Base-by-base conservation (phyloP, 2,888 invertebrate genomes). In the Caradrina kadenii region DNA sequence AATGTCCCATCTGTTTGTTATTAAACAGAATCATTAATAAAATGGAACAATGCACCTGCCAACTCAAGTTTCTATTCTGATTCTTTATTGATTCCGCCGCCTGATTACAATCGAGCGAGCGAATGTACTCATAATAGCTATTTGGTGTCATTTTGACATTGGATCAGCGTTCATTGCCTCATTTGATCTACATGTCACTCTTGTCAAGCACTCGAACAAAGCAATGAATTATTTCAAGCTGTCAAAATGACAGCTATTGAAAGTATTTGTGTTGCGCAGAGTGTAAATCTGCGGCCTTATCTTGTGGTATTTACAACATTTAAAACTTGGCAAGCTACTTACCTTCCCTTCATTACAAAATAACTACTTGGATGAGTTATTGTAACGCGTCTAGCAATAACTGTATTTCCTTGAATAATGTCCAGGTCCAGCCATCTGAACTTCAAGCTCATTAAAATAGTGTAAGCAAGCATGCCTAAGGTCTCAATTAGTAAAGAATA, bases 1-100 rank as follows among this genome's bases (percentile, higher is more conserved):
- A 73, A 70, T 64, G 61, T 65, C 56, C 42, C 69, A 61, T 54
- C 61, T 42, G 60, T 69, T 63, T 69, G 63, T 67, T 61, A 64
- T 66, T 72, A 60, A 31, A 49, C 22, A 10, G 53, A 73, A 76
- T 52, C 19, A 39, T 59, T 75, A 21, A 60, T 76, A 19, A 26
- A 73, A 63, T 67, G 49, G 21, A 66, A 79, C 56, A 64, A 75
- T 61, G 39, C 22, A 1, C 11, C 42, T 42, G 10, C 1, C 45
- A 45, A 45, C 39, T 50, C 11, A 52, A 39, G 52, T 19, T 62
- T 55, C 39, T 15, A 35, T 50, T 26, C 2, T 1, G 26, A 21
- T 50, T 63, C 49, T 35, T 56, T 50, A 56, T 73, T 60, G 22
- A 35, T 60, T 60, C 8, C 11, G 21, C n/a, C 45, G 31, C 1